phyloP scores from a whole-genome alignment of 2,888 invertebrate genomes.

The Xestia ashworthii region DNA sequence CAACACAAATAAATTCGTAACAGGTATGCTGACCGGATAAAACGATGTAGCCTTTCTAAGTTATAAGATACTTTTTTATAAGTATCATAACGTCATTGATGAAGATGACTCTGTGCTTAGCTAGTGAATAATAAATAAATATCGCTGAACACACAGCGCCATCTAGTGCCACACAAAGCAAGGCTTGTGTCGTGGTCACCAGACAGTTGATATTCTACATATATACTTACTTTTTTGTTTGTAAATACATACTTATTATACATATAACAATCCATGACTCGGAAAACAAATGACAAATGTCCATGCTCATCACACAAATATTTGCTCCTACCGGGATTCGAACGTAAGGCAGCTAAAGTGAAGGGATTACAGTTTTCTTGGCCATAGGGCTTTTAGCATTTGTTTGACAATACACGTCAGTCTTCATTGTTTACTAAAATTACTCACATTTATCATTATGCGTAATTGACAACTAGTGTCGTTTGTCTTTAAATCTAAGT shows the following conservation, averaged over 20 bases:
- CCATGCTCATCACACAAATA: no score
- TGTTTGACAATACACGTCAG: conserved; percentile 45
- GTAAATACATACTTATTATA: no score
- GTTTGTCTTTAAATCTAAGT: conserved; percentile 50
- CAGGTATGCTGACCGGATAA: not conserved
- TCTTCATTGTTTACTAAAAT: conserved; percentile 31
- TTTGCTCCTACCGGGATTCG: no score
- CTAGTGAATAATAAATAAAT: no score
- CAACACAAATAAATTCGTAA: not conserved
- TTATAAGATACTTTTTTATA: not conserved
- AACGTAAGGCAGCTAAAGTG: no score
- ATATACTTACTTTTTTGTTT: no score
- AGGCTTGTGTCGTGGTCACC: no score
- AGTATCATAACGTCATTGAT: not conserved
- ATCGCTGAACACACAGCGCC: no score
- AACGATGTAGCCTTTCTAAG: not conserved
- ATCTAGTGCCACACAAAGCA: no score
- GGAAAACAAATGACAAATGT: no score
- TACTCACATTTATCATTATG: conserved; percentile 19
- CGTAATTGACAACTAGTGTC: conserved; percentile 43
- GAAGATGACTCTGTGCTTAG: not conserved
- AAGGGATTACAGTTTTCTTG: not conserved
- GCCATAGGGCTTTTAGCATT: not conserved
- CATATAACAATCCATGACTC: no score
- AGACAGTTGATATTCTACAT: no score